A percentile compares a stretch with the other conserved stretches of the same genome.
These are phyloP conservation scores for Philhelius pedissequus DNA, from an alignment of 2,888 invertebrate species.

Conservation along the genomic window DNA sequence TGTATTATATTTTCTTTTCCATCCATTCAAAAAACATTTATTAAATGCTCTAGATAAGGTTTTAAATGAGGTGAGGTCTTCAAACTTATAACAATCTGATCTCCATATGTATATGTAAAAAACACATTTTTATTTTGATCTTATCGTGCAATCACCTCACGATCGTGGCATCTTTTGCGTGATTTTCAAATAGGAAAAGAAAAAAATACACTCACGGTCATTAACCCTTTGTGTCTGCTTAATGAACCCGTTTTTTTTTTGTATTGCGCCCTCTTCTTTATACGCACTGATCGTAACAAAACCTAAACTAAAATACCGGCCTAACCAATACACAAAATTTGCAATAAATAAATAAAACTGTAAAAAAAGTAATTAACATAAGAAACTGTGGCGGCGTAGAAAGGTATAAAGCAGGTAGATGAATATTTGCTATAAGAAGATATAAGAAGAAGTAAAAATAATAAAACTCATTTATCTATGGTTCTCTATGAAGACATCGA, in stretches of 20 bases:
- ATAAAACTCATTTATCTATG: not conserved
- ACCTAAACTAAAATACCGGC: constrained; percentile 2
- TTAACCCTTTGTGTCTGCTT: constrained; percentile 2
- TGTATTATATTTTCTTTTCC: not conserved
- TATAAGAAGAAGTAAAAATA: too few species aligned
- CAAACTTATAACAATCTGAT: not conserved
- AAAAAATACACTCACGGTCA: not conserved
- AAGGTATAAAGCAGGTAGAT: not conserved
- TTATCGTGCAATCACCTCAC: not conserved
- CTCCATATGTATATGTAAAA: too few species aligned
- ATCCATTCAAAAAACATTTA: not conserved
- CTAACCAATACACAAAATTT: not conserved
- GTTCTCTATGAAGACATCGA: not conserved
- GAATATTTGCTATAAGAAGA: constrained; percentile 23
- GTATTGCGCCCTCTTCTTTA: not conserved
- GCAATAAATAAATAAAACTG: constrained; percentile 34
- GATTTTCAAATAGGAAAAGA: not conserved
- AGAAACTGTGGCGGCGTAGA: not conserved
- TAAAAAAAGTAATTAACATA: not conserved
- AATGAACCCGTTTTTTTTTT: constrained; percentile 2
- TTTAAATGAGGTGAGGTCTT: not conserved
- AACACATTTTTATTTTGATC: not conserved
- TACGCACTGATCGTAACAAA: not conserved
- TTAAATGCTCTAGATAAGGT: not conserved
- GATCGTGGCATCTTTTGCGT: not conserved